Evolutionary conservation across 64 coral and sea anemone genomes (phyloP).

Genomic region (Dendronephthya gigantea): DNA sequence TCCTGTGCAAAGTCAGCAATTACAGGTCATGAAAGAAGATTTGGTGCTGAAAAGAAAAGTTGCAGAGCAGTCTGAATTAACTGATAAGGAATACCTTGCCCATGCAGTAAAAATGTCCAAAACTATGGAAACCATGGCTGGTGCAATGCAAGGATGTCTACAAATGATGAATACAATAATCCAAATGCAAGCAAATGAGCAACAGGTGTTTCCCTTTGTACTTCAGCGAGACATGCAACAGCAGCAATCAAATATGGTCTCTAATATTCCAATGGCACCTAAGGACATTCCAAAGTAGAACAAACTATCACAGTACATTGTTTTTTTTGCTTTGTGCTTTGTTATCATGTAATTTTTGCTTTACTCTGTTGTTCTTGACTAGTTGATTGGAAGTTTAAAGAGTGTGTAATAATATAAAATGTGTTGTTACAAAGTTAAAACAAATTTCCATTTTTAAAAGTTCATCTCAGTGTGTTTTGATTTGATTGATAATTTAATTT

Average conservation of each 20-base stretch:
- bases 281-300: neutral
- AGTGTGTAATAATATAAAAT: too few species aligned
- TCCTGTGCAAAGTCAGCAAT: neutral
- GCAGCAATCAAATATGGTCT: neutral
- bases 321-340: neutral
- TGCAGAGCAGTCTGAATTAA: neutral
- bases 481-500: too few species aligned
- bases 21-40: neutral
- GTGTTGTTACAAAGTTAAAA: too few species aligned
- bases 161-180: neutral
- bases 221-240: neutral
- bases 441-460: too few species aligned
- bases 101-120: neutral
- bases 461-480: too few species aligned
- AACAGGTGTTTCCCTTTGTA: neutral
- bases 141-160: neutral
- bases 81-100: neutral
- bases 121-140: neutral
- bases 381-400: too few species aligned
- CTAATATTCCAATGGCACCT: neutral
- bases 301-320: neutral
- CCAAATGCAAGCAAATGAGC: neutral
- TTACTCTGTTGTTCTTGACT: too few species aligned
- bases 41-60: neutral
- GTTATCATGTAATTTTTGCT: neutral